Conservation (phyloP, 2,113 vertebrate species). For the Argyrosomus japonicus region DNA sequence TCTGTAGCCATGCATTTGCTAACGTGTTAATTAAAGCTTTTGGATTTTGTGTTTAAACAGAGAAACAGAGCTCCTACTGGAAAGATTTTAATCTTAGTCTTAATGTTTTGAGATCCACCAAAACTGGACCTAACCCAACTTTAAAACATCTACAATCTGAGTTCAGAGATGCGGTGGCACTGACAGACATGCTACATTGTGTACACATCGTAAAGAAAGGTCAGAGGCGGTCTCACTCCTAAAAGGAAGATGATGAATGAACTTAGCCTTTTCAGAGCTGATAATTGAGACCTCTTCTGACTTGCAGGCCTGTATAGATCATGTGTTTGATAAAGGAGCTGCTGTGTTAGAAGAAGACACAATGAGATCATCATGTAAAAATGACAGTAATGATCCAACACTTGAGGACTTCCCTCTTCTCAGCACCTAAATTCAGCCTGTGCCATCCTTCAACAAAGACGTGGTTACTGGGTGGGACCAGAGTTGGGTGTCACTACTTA, state of each 20-base stretch:
- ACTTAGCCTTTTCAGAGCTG: constrained; percentile 48
- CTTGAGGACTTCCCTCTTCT: constrained; percentile 52
- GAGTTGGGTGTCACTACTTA: constrained; percentile 63
- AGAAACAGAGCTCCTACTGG: neutral
- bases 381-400: constrained; percentile 59
- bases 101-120: neutral
- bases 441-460: constrained; percentile 54
- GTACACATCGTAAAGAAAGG: constrained; percentile 13
- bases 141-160: neutral
- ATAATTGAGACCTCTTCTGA: constrained; percentile 59
- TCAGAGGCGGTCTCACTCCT: constrained; percentile 1
- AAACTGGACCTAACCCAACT: neutral
- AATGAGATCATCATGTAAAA: constrained; percentile 64
- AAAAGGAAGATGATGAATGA: constrained; percentile 54
- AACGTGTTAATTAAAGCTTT: neutral
- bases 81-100: neutral
- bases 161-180: neutral
- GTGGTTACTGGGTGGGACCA: constrained; percentile 51
- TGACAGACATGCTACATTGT: neutral
- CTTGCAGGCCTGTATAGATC: constrained; percentile 49
- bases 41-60: neutral
- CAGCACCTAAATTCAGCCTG: constrained; percentile 40
- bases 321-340: constrained; percentile 69
- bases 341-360: constrained; percentile 38
- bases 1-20: neutral